Percentiles rank a stretch among this genome's conserved stretches.
Conservation (phyloP, 2,797 vertebrate genomes). For the Sebastes itinus region DNA sequence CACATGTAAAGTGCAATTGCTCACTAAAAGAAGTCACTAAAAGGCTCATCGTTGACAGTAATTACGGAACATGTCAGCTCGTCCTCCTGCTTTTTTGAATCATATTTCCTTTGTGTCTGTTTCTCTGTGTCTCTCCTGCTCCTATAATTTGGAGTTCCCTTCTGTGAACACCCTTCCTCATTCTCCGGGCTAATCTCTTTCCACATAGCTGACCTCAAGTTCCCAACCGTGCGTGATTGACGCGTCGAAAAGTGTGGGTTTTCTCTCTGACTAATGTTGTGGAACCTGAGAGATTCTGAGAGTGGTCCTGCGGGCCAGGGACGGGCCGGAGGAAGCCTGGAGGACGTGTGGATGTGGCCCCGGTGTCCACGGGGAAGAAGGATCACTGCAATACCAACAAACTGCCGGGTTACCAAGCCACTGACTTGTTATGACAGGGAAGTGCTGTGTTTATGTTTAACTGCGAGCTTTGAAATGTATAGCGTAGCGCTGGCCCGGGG, state of each 20-base stretch:
- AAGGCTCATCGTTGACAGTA: not conserved
- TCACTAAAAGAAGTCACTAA: not conserved
- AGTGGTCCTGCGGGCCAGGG: conserved; percentile 32
- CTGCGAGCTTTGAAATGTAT: conserved; percentile 80
- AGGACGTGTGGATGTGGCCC: conserved; percentile 57
- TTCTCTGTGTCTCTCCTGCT: not conserved
- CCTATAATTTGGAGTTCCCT: conserved; percentile 7
- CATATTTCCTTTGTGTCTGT: not conserved
- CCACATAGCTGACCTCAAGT: conserved; percentile 45
- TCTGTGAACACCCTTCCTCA: conserved; percentile 4
- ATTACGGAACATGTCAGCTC: not conserved
- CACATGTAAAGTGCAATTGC: not conserved
- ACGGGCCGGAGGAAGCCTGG: conserved; percentile 65
- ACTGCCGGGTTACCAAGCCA: conserved; percentile 63
- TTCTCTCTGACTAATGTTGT: conserved; percentile 44
- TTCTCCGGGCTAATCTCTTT: conserved; percentile 39
- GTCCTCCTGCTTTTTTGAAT: not conserved
- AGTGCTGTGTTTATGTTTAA: conserved; percentile 79
- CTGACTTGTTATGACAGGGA: conserved; percentile 80
- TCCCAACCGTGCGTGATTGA: conserved; percentile 33
- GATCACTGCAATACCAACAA: conserved; percentile 76
- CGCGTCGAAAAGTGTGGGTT: conserved; percentile 31
- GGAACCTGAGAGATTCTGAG: conserved; percentile 50
- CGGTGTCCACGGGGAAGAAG: conserved; percentile 63
- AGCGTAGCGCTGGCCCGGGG: conserved; percentile 55